A percentile compares a stretch with the other conserved stretches of the same genome.
Conservation (phyloP, 2,888 invertebrate genomes). For the Caenorhabditis sp. region DNA sequence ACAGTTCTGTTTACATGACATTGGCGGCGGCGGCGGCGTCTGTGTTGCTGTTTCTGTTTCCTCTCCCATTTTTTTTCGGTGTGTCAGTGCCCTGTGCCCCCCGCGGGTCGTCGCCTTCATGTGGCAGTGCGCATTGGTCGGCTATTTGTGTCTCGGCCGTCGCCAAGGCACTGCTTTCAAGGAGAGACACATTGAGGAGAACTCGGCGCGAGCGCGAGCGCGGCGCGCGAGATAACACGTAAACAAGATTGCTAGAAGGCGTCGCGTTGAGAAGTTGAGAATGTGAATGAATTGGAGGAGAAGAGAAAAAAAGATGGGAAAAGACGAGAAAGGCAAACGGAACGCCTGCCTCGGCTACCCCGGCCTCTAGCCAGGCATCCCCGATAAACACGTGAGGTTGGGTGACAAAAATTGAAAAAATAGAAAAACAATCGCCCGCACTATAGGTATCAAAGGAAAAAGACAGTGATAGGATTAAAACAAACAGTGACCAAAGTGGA, state of each 20-base stretch:
- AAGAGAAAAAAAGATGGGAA: neutral
- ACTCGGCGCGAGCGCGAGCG: slow-evolving; percentile 27
- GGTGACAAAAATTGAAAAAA: too few species aligned
- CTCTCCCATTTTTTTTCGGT: slow-evolving; percentile 22
- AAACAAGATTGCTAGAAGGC: slow-evolving; percentile 45
- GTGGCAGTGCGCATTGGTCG: slow-evolving; percentile 56
- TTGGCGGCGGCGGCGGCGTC: slow-evolving; percentile 28
- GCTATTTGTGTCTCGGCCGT: slow-evolving; percentile 41
- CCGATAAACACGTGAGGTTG: slow-evolving; percentile 17
- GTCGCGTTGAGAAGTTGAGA: slow-evolving; percentile 7
- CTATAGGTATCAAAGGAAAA: slow-evolving; percentile 23
- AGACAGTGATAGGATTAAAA: slow-evolving; percentile 34
- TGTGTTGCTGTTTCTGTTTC: too few species aligned
- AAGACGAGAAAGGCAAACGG: slow-evolving; percentile 12
- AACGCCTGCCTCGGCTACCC: slow-evolving; percentile 18
- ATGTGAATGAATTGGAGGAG: slow-evolving; percentile 5
- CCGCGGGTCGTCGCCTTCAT: slow-evolving; percentile 47
- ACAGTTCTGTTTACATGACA: slow-evolving; percentile 40
- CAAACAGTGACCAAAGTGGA: slow-evolving; percentile 31
- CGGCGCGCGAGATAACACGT: slow-evolving; percentile 23
- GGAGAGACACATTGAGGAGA: slow-evolving; percentile 8
- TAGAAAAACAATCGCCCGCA: slow-evolving; percentile 2
- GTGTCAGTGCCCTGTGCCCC: slow-evolving; percentile 44
- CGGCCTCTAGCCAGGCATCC: neutral
- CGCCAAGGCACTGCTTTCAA: slow-evolving; percentile 49